These are phyloP conservation scores for Solea solea DNA, from an alignment of 2,113 vertebrate genomes.

Conservation along the genomic window DNA sequence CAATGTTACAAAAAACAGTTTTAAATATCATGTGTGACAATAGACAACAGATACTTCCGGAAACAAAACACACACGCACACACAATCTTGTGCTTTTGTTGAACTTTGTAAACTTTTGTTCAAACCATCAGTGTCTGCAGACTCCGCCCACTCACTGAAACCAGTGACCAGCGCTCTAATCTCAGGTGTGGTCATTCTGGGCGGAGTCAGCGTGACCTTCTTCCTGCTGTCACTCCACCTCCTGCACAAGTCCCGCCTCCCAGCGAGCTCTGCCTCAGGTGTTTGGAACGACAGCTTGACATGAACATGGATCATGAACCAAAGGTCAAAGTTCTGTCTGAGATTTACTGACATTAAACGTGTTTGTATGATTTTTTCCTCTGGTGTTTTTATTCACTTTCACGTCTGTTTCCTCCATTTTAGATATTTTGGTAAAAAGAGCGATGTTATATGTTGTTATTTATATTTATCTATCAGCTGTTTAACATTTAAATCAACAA, in stretches of 20 bases:
- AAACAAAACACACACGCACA: background rate
- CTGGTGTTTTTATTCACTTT: slow-evolving; percentile 57
- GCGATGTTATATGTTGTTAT: too few species aligned
- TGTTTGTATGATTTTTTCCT: slow-evolving; percentile 17
- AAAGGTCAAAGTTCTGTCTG: too few species aligned
- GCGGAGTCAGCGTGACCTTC: slow-evolving; percentile 84
- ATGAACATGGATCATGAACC: too few species aligned
- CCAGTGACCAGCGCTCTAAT: slow-evolving; percentile 87
- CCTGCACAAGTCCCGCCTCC: slow-evolving; percentile 80
- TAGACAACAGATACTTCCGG: background rate
- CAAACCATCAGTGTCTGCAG: slow-evolving; percentile 70
- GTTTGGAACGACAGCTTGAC: slow-evolving; percentile 72
- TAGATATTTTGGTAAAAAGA: background rate
- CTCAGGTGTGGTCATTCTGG: slow-evolving; percentile 88
- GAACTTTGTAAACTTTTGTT: background rate
- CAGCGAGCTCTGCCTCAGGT: slow-evolving; percentile 79
- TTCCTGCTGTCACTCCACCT: slow-evolving; percentile 85
- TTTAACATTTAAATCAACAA: background rate
- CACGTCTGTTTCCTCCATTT: background rate
- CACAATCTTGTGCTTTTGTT: slow-evolving; percentile 28
- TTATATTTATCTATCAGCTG: too few species aligned
- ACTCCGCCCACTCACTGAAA: slow-evolving; percentile 82
- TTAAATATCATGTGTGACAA: slow-evolving; percentile 1
- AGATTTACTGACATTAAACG: background rate
- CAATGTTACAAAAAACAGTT: slow-evolving; percentile 3